Evolutionary conservation across 1,140 invertebrate species (phyloP).

Genomic region (Drosophila navojoa): DNA sequence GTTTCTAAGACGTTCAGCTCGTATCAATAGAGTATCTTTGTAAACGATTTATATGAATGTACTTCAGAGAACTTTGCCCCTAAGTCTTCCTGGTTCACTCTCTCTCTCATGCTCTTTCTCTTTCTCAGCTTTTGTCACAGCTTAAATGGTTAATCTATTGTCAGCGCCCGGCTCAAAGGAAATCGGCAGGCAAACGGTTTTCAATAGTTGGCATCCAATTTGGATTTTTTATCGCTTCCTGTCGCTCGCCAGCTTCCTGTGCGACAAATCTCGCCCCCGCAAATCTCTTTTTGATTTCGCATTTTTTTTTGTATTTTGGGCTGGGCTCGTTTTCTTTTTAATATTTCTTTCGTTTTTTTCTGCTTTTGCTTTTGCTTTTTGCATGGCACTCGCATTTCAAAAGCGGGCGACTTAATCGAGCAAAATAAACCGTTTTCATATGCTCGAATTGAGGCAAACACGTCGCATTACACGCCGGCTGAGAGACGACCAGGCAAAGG

Average conservation of each 20-base stretch:
- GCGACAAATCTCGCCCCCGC: conserved; percentile 44
- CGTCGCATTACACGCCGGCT: conserved; percentile 67
- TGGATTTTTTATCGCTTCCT: conserved; percentile 71
- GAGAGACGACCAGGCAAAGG: background rate
- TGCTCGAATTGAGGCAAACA: conserved; percentile 81
- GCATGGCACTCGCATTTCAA: conserved; percentile 62
- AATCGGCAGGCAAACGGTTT: conserved; percentile 53
- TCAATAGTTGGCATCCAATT: conserved; percentile 60
- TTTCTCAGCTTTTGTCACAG: background rate
- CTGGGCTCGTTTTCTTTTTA: conserved; percentile 9
- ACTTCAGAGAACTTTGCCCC: too few relatives aligned
- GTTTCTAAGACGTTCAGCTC: too few relatives aligned
- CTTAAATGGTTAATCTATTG: conserved; percentile 47
- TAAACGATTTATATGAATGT: too few relatives aligned
- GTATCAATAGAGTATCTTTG: too few relatives aligned
- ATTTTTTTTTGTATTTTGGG: conserved; percentile 5
- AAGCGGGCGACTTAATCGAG: conserved; percentile 81
- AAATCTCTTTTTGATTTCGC: conserved; percentile 16
- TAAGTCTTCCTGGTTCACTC: background rate
- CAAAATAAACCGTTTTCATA: conserved; percentile 83
- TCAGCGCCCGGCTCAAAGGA: conserved; percentile 40
- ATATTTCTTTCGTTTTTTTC: background rate
- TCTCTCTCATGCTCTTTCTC: conserved; percentile 2
- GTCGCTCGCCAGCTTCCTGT: conserved; percentile 65
- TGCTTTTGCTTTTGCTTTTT: conserved; percentile 15